Percentiles rank a stretch among this genome's conserved stretches.
Evolutionary conservation across 2,797 vertebrate genomes (phyloP).

Genomic region (Alectoris magna): DNA sequence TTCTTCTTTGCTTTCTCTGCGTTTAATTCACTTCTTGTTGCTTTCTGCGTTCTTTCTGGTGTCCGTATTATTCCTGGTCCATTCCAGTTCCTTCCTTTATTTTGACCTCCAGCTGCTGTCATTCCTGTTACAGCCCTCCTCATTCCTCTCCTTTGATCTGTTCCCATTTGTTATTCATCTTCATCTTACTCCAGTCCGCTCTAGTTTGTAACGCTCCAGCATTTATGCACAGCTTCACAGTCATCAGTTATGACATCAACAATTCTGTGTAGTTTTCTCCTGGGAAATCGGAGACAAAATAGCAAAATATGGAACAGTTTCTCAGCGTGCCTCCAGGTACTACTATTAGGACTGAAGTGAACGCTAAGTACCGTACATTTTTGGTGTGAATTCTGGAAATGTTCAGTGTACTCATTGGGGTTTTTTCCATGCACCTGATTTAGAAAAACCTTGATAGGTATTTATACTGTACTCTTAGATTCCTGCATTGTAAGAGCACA

Average conservation of each 20-base stretch:
- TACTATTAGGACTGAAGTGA: not conserved
- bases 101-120: not conserved
- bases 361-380: not conserved
- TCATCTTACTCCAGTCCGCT: not conserved
- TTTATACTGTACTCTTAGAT: not conserved
- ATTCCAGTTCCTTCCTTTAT: not conserved
- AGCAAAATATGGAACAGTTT: not conserved
- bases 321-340: not conserved
- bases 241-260: not conserved
- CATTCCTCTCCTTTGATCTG: not conserved
- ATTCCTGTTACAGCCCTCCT: not conserved
- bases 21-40: not conserved
- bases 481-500: not conserved
- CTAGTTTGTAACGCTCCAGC: not conserved
- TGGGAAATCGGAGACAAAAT: not conserved
- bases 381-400: not conserved
- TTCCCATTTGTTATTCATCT: not conserved
- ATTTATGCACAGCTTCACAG: not conserved
- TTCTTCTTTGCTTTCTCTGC: not conserved
- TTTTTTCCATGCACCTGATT: not conserved
- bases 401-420: not conserved
- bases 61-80: not conserved
- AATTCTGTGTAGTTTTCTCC: not conserved
- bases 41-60: not conserved
- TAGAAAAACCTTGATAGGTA: not conserved